Evolutionary conservation across 2,797 vertebrate genomes (phyloP).

Genomic region (Sorex maritimensis): DNA sequence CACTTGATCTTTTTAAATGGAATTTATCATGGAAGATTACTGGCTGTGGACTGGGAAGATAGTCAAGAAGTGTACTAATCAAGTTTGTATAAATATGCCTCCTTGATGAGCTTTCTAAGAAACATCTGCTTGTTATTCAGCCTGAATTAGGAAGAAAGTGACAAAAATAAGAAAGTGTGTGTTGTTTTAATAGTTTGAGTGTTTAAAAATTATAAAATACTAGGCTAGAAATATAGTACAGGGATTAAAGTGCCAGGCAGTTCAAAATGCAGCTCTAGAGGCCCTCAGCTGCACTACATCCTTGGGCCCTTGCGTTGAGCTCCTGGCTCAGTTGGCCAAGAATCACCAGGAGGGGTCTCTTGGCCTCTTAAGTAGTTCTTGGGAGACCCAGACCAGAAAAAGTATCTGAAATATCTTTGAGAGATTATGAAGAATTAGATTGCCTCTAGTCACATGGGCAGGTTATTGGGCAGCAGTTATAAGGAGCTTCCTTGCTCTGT

Average conservation of each 20-base stretch:
- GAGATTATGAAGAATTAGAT: conserved; percentile 1
- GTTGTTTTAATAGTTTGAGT: not conserved
- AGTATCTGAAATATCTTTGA: not conserved
- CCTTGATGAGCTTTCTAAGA: conserved; percentile 8
- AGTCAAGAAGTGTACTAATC: conserved; percentile 55
- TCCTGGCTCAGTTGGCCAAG: no score
- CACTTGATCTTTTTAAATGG: not conserved
- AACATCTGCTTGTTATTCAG: conserved; percentile 43
- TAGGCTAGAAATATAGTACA: not conserved
- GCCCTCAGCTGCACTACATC: no score
- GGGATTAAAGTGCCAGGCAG: no score
- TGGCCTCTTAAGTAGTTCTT: no score
- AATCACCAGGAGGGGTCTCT: no score
- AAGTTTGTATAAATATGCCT: not conserved
- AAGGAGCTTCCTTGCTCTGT: not conserved
- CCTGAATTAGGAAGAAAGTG: conserved; percentile 57
- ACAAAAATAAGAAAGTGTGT: not conserved
- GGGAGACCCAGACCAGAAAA: no score
- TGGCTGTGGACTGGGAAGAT: conserved; percentile 46
- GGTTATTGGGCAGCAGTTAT: not conserved
- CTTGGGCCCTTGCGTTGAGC: no score
- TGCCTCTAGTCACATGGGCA: no score
- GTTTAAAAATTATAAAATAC: conserved; percentile 52
- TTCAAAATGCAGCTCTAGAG: no score
- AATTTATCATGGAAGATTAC: not conserved